Percentiles rank a stretch among this genome's conserved stretches.
Conservation (phyloP, 2,888 invertebrate genomes). For the Mechanitis messenoides region DNA sequence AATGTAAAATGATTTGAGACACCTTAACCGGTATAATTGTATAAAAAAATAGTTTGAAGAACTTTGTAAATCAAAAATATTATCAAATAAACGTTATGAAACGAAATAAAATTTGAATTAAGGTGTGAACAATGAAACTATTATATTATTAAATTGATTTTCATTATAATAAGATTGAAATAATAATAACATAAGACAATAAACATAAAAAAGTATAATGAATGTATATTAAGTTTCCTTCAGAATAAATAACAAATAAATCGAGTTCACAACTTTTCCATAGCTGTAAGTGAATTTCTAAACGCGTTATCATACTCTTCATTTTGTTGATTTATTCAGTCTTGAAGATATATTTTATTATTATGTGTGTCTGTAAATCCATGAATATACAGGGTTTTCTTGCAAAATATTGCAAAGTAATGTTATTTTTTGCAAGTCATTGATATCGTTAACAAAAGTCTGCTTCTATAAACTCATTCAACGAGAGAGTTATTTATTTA, state of each 20-base stretch:
- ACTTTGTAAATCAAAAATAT: too few relatives aligned
- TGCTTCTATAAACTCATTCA: background rate
- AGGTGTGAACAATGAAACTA: too few relatives aligned
- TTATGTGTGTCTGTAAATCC: background rate
- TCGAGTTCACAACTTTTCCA: background rate
- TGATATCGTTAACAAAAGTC: background rate
- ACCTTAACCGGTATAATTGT: too few relatives aligned
- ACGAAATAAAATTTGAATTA: too few relatives aligned
- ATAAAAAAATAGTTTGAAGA: too few relatives aligned
- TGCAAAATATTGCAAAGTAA: background rate
- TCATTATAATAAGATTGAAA: too few relatives aligned
- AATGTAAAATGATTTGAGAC: too few relatives aligned
- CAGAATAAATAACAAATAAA: too few relatives aligned
- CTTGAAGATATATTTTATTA: constrained; percentile 1
- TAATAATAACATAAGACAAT: too few relatives aligned
- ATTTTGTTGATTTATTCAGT: constrained; percentile 4
- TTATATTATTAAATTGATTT: too few relatives aligned
- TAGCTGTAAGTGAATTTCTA: background rate
- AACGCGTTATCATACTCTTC: background rate
- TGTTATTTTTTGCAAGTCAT: constrained; percentile 1
- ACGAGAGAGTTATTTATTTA: background rate
- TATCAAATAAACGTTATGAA: too few relatives aligned
- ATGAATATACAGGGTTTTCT: constrained; percentile 1
- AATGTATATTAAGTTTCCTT: background rate
- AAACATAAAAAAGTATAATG: background rate